Evolutionary conservation across 1,140 invertebrate genomes (phyloP), one percentile per base, ranked within the genome.

Genomic region (Drosophila bocki): DNA sequence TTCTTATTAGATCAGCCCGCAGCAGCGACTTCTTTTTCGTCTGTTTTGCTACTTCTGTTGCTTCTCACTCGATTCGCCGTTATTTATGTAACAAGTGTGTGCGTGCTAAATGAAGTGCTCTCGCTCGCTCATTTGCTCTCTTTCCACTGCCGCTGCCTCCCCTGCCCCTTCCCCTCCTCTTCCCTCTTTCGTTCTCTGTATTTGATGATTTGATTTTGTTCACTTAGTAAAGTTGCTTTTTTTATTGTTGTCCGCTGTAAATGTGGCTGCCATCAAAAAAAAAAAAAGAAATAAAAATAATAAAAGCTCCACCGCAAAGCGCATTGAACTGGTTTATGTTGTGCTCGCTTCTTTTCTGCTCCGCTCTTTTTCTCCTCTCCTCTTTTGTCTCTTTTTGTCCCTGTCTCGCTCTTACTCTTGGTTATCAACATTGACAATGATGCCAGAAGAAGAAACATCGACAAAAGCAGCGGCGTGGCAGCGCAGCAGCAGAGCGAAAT

Each of bases 41-140:
- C 65, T 69, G 61, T 80, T 60, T 77, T 88, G 48, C 76, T 74
- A 57, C 60, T 84, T 78, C 70, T 74, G 58, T 74, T 78, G 68
- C 60, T 80, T 76, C 71, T 84, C 67, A 85, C 85, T 90, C 81
- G 70, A 79, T 90, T 84, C 78, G 85, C 85, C 85, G 81, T 90
- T 88, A 85, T 90, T 88, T 88, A 88, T 90, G 78, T 88, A 88
- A 88, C 85, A 88, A 90, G 85, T 90, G 85, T 88, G 83, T 86
- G 79, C 71, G 75, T 82, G 74, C 74, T 82, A 84, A 85, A 84
- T 84, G 62, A 84, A 80, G 82, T 82, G 82, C 64, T 63, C 68
- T 56, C 62, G 59, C 59, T 62, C 47, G 50, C 33, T 58, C 9
- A 22, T 22, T 58, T n/a, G 60, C 35, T 53, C 44, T 65, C 44